phyloP scores from a whole-genome alignment of 2,888 invertebrate genomes.

The Arenicola marina region DNA sequence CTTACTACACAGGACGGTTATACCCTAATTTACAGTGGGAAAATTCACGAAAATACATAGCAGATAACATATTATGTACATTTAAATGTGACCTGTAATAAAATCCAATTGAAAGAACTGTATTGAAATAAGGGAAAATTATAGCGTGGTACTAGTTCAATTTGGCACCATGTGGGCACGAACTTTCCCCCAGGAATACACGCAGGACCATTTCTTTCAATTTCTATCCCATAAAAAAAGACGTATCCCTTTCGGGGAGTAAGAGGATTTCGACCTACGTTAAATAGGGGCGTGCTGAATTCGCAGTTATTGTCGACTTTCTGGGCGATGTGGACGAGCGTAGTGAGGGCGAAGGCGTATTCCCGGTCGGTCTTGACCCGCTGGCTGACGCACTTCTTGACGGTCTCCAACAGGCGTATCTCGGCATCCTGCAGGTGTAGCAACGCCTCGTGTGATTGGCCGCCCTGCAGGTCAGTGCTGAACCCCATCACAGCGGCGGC shows the following conservation, averaged over 20 bases:
- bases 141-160: no score
- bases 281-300: conserved; percentile 45
- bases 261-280: conserved; percentile 37
- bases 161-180: no score
- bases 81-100: no score
- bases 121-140: no score
- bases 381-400: conserved; percentile 82
- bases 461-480: conserved; percentile 83
- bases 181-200: neutral
- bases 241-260: neutral
- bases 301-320: conserved; percentile 49
- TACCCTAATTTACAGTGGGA: no score
- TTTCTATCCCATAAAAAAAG: neutral
- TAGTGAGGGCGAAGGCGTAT: conserved; percentile 79
- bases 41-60: no score
- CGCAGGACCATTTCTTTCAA: neutral
- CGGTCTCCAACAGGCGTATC: conserved; percentile 86
- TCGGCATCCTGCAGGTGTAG: conserved; percentile 90
- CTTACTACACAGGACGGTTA: no score
- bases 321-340: conserved; percentile 50
- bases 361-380: conserved; percentile 92
- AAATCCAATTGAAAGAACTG: no score
- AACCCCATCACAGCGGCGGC: conserved; percentile 67
- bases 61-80: no score
- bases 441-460: conserved; percentile 88